Evolutionary conservation across 2,113 vertebrate genomes (phyloP), one percentile per base, ranked within the genome.

Genomic region (Bujurquina vittata): DNA sequence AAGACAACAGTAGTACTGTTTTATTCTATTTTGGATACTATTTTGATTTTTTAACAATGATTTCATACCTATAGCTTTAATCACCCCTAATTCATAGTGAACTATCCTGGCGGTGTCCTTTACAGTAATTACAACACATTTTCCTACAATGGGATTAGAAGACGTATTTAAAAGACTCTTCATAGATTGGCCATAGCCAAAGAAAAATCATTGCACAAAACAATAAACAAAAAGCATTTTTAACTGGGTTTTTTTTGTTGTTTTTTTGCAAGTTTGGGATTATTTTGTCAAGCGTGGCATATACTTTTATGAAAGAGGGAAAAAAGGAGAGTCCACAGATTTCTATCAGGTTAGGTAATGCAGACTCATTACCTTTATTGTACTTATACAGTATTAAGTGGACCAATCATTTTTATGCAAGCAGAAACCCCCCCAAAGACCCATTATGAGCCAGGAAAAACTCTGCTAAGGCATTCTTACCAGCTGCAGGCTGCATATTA

Each of bases 371-470:
- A 54, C 6, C n/a, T 54, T 72, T 72, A 72, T 54, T 54, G 67
- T 72, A 72, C 18, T 52, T 33, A 54, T 52, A 72, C 67, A 72
- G 26, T 31, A 54, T 72, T 72, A 72, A 72, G 67, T 33, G 67
- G 67, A 54, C 26, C 10, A 1, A 54, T 72, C 46, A 72, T 72
- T 72, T 72, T 72, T 54, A 72, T 72, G 67, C 10, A 72, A 54
- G 67, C 26, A 54, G 26, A 54, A 72, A 72, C 17, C 67, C 43
- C 46, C 46, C 26, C 10, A 72, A 72, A 54, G 67, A 72, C 46
- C 46, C 43, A 33, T 72, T 5, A 26, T 7, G 31, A 54, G 67
- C 46, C 46, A 33, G 43, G 67, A 72, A 72, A 54, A 72, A n/a
- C 26, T 6, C 46, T 54, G 43, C n/a, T 11, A 61, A 73, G 33